Conservation (phyloP, 2,113 vertebrate species). For the Onychorhynchus coronatus region DNA sequence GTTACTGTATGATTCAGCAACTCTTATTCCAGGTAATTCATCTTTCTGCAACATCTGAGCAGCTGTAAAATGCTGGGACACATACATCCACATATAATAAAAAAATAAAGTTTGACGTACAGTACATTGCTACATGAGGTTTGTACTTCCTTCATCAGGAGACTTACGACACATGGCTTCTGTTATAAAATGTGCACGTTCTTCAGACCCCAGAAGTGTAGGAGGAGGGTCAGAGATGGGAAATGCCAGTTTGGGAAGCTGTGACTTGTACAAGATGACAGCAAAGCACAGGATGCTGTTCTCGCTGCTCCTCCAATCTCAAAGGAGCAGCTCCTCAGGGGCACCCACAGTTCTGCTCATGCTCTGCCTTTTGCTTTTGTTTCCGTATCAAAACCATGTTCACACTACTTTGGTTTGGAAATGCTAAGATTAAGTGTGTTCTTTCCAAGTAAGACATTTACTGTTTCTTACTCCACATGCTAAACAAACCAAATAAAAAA, state of each 20-base stretch:
- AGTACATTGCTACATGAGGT: background rate
- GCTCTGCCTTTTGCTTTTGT: background rate
- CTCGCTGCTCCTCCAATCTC: background rate
- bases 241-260: background rate
- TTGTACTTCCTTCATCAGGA: background rate
- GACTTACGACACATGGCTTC: fast-evolving
- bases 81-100: background rate
- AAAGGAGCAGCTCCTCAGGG: background rate
- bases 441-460: background rate
- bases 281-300: background rate
- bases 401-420: background rate
- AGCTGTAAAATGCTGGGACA: background rate
- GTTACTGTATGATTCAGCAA: background rate
- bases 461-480: background rate
- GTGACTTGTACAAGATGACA: background rate
- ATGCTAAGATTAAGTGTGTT: background rate
- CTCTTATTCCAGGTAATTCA: background rate
- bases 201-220: background rate
- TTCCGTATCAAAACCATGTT: too few relatives aligned
- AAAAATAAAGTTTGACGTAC: background rate
- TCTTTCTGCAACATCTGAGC: background rate
- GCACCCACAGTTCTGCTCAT: background rate
- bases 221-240: background rate
- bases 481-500: background rate
- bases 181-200: background rate